These are phyloP conservation scores for Hippopotamyrus pictus DNA, from an alignment of 2,797 vertebrate species.

Conservation along the genomic window DNA sequence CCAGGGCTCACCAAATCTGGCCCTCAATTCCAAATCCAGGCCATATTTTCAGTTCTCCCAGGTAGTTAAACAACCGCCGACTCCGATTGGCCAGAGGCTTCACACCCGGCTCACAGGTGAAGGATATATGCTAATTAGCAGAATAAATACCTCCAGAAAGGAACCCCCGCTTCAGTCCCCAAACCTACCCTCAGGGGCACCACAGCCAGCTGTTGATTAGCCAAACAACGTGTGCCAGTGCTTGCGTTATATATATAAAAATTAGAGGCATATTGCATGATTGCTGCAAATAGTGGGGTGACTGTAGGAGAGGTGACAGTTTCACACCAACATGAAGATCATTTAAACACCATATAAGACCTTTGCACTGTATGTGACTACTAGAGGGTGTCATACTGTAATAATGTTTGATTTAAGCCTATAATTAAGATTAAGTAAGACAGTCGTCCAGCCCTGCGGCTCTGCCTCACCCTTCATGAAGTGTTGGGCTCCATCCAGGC, in stretches of 20 bases:
- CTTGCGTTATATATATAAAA: not conserved
- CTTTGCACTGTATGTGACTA: not conserved
- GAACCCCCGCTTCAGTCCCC: not conserved
- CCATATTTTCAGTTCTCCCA: not conserved
- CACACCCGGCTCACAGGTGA: not conserved
- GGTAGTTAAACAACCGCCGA: not conserved
- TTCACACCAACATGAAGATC: not conserved
- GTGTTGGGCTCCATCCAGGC: constrained; percentile 83
- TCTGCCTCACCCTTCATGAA: constrained; percentile 74
- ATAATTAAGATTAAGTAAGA: not conserved
- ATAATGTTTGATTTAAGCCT: not conserved
- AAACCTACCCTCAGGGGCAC: not conserved
- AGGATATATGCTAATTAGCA: not conserved
- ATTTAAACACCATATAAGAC: not conserved
- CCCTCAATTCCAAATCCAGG: not conserved
- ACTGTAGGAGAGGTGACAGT: not conserved
- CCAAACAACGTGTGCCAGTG: not conserved
- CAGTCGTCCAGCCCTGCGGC: not conserved
- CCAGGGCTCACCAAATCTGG: not conserved
- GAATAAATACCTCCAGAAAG: not conserved
- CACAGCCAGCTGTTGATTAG: not conserved
- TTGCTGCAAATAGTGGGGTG: not conserved
- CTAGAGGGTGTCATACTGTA: not conserved
- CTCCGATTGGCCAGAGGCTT: not conserved
- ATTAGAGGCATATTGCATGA: not conserved